These are phyloP conservation scores for Stictonetta naevosa DNA, from an alignment of 2,113 vertebrate species.

Conservation along the genomic window DNA sequence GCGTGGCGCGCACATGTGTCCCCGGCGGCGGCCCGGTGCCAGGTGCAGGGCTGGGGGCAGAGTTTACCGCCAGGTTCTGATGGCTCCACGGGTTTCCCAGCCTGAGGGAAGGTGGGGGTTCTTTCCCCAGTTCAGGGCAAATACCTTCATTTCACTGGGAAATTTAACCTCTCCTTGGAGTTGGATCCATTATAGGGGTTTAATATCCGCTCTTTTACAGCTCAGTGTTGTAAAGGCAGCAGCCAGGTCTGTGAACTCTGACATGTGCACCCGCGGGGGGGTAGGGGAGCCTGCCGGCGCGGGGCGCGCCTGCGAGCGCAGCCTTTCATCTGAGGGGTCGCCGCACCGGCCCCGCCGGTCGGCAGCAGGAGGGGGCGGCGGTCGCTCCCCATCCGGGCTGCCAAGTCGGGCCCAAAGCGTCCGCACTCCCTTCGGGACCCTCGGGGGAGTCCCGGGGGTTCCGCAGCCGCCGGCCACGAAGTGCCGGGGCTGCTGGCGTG, in stretches of 20 bases:
- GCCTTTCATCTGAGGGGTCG: conserved; percentile 30
- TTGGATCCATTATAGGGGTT: conserved; percentile 64
- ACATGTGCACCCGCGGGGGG: conserved; percentile 32
- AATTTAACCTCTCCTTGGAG: conserved; percentile 52
- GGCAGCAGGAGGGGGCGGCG: not conserved
- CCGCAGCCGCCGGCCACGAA: too few species aligned
- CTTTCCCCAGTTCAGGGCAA: conserved; percentile 23
- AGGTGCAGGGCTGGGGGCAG: conserved; percentile 57
- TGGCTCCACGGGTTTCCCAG: conserved; percentile 11
- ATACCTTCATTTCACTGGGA: conserved; percentile 49
- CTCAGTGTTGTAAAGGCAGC: conserved; percentile 60
- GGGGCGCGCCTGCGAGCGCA: not conserved
- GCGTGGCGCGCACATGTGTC: conserved; percentile 39
- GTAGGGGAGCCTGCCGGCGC: not conserved
- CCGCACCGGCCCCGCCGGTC: not conserved
- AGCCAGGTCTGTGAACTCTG: conserved; percentile 68
- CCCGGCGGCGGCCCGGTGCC: conserved; percentile 29
- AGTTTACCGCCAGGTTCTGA: conserved; percentile 23
- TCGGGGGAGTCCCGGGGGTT: not conserved
- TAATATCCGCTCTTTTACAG: conserved; percentile 70
- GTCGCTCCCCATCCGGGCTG: not conserved
- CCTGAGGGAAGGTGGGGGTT: not conserved
- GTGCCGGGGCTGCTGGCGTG: not conserved
- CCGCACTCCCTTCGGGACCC: not conserved
- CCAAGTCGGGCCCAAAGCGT: not conserved